These are phyloP conservation scores for Hapalemur alaotrensis DNA, from an alignment of 2,797 vertebrate genomes.

Conservation along the genomic window DNA sequence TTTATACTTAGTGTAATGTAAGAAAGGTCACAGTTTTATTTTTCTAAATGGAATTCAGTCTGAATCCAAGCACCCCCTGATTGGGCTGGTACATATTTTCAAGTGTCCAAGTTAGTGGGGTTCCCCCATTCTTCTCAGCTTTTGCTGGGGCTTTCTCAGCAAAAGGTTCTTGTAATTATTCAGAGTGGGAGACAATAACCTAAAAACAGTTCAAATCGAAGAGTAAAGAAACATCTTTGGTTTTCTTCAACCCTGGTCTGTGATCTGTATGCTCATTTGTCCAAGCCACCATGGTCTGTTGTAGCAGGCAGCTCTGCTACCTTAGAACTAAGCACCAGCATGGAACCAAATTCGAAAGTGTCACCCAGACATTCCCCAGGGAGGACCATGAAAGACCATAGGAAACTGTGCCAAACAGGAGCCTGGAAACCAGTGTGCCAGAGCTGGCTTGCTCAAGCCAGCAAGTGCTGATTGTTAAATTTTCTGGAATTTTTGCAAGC, in stretches of 20 bases:
- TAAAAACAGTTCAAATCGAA: neutral
- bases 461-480: accelerated
- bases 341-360: neutral
- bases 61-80: neutral
- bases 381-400: neutral
- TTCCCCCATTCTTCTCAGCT: neutral
- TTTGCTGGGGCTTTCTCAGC: neutral
- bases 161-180: neutral
- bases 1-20: neutral
- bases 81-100: neutral
- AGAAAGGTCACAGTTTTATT: neutral
- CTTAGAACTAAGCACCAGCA: accelerated
- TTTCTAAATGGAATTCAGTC: neutral
- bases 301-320: neutral
- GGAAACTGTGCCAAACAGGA: neutral
- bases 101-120: neutral
- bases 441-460: neutral
- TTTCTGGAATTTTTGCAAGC: neutral
- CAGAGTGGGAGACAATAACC: neutral
- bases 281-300: neutral
- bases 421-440: neutral
- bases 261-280: neutral
- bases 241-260: neutral
- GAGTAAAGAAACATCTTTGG: neutral
- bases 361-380: accelerated